Evolutionary conservation across 1,140 invertebrate species (phyloP), one percentile per base, ranked within the genome.

Genomic region (Sarcophaga bullata): DNA sequence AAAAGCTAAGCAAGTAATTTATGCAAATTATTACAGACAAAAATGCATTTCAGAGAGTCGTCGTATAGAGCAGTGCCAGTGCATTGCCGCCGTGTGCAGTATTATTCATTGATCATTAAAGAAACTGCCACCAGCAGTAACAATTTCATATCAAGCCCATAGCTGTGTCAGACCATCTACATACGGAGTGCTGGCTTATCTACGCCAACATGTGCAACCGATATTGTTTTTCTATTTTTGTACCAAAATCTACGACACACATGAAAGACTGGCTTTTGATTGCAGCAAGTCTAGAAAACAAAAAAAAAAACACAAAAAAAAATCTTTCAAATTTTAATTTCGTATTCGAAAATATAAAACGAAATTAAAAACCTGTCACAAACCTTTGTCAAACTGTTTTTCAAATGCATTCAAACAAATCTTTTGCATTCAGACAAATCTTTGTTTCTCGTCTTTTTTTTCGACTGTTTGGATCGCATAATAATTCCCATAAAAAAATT

Each of bases 321-420:
- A 37, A 37, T 37, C 25, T 37, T 37, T 37, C 25, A 37, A 37
- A 37, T 37, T 37, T 37, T 37, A 37, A 37, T 37, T 37, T 37
- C 25, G 25, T 37, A 37, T 37, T 37, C 25, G 25, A 37, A 37
- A 37, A 37, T 2, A 4, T 37, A 37, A 37, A 37, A 37, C 25
- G 25, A 68, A 68, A 19, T 25, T 68, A 17, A 15, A 68, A 68
- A 68, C 62, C 62, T 68, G 62, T 68, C 62, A 68, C 62, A 68
- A 68, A 68, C 62, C 62, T 68, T 68, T 68, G 62, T 68, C 62
- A 68, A 68, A 68, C 62, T 68, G 62, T 68, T 68, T 68, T 25
- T 68, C 62, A 68, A 68, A 68, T 68, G 6, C 17, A 68, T 10
- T 9, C 62, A 68, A 19, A 68, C 62, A 68, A 68, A 68, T 68